These are phyloP conservation scores for Antheraea assamensis DNA, from an alignment of 2,888 invertebrate species.

Conservation along the genomic window DNA sequence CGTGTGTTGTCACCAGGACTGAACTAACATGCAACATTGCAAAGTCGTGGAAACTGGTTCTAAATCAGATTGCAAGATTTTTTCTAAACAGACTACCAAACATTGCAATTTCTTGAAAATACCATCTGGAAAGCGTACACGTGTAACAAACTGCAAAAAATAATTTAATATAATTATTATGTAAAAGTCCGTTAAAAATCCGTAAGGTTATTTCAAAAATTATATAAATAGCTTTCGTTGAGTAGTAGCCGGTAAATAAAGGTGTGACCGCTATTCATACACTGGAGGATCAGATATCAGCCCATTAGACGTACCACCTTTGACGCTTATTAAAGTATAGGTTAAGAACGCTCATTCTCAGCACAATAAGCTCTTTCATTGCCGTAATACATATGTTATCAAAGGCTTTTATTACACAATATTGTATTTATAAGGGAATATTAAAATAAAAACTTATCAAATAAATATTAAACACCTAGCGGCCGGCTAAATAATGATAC, in stretches of 20 bases:
- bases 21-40: no score
- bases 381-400: neutral
- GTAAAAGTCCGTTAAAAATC: neutral
- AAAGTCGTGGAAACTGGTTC: no score
- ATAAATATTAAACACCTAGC: no score
- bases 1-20: no score
- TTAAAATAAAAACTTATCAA: neutral
- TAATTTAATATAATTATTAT: neutral
- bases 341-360: neutral
- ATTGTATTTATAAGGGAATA: neutral
- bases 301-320: constrained; percentile 20
- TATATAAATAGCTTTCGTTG: constrained; percentile 1
- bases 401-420: neutral
- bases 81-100: no score
- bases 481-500: no score
- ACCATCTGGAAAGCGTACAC: no score
- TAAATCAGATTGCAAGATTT: no score
- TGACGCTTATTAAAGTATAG: constrained; percentile 1
- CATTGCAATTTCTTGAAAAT: no score
- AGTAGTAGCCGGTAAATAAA: constrained; percentile 13
- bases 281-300: constrained; percentile 18
- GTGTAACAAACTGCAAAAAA: no score
- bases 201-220: constrained; percentile 2
- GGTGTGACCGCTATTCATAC: constrained; percentile 18
- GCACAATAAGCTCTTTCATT: neutral